Evolutionary conservation across 2,797 vertebrate genomes (phyloP), one percentile per base, ranked within the genome.

Genomic region (Enteromius argenteus): DNA sequence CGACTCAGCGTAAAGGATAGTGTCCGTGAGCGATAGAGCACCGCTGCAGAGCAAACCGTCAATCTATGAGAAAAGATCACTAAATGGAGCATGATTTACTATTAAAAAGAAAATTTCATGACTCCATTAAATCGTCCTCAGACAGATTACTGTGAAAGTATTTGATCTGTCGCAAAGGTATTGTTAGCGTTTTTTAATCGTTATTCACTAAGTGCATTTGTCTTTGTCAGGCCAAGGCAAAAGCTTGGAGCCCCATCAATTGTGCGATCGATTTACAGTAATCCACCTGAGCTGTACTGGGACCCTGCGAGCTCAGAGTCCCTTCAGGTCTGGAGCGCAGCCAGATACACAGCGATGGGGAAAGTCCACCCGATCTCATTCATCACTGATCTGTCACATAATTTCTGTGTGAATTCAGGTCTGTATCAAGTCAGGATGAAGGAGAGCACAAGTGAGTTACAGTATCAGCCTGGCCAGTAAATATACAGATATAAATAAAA

Each of bases 261-360:
- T 83, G n/a, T 53, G 60, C 3, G 10, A 75, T 83, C 32, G 60
- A 83, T 83, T 67, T 75, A 83, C 72, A 83, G 44, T 67, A 83
- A 83, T 75, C 60, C 49, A 83, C 71, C 81, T 67, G 60, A 75
- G 81, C 60, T 56, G 58, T 51, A 74, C 80, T 39, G 71, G 69
- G 71, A 37, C 58, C 80, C 32, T 75, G 8, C 30, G 15, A 66
- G 66, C 66, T 39, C 35, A 1, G 66, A 80, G 44, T 64, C 56
- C 21, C 56, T 74, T 74, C 49, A 69, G 64, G 8, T 58, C 4
- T 58, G 75, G 75, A 77, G 56, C 4, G 4, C 8, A 8, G 53
- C 68, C 60, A 67, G 58, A 64, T 30, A 21, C 69, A 32, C 44
- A 32, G 21, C 1, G 17, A 53, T 19, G 7, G 58, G 58, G 46